Conservation (phyloP, 2,888 invertebrate genomes). For the Melanophora roralis region DNA sequence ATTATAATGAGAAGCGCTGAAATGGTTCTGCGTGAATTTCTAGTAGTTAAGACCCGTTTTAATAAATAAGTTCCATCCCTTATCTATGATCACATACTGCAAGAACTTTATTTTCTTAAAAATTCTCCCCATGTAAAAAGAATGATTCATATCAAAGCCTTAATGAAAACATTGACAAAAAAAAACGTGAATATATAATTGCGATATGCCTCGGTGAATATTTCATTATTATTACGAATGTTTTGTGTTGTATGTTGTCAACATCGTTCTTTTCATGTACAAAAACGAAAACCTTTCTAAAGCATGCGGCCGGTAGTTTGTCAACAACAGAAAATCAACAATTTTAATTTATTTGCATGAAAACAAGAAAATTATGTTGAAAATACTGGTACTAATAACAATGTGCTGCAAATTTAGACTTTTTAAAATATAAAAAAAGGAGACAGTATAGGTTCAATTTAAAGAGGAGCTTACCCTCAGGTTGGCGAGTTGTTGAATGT, state of each 20-base stretch:
- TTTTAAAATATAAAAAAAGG: too few species aligned
- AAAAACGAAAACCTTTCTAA: neutral
- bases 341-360: conserved; percentile 31
- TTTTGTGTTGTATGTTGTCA: neutral
- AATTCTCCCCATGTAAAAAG: conserved; percentile 11
- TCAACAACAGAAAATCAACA: neutral
- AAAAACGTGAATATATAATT: conserved; percentile 45
- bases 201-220: conserved; percentile 46
- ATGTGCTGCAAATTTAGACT: too few species aligned
- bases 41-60: too few species aligned
- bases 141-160: conserved; percentile 34
- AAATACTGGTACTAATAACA: neutral
- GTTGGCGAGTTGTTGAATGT: too few species aligned
- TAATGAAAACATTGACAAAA: neutral
- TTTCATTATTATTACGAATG: conserved; percentile 30
- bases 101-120: too few species aligned
- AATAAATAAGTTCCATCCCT: too few species aligned
- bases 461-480: too few species aligned
- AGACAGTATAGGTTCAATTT: too few species aligned
- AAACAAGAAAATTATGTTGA: neutral
- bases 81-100: too few species aligned
- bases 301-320: neutral
- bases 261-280: neutral
- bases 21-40: too few species aligned
- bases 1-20: too few species aligned